phyloP scores from a whole-genome alignment of 2,113 vertebrate genomes.

The Mastomys coucha region DNA sequence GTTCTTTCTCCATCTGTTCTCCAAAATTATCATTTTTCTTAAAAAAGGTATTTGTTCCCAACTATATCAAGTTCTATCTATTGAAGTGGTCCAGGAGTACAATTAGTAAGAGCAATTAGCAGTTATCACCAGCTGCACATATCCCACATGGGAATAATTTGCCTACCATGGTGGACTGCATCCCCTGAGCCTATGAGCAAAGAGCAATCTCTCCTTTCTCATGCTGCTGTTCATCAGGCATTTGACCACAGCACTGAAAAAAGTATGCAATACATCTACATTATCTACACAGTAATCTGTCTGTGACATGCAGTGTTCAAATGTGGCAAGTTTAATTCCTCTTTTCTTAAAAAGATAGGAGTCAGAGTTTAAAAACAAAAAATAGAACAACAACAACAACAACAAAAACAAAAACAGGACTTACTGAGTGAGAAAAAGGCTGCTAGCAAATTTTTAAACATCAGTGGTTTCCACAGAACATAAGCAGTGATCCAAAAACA shows the following conservation, averaged over 20 bases:
- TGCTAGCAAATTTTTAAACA: background rate
- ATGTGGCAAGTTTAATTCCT: background rate
- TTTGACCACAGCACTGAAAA: background rate
- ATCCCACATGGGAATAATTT: background rate
- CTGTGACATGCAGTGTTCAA: background rate
- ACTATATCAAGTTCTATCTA: background rate
- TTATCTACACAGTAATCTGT: background rate
- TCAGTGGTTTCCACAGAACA: background rate
- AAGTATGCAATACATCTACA: background rate
- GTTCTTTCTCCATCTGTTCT: background rate
- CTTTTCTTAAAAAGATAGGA: background rate
- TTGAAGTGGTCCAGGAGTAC: background rate
- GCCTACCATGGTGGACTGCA: too few relatives aligned
- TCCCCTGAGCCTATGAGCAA: background rate
- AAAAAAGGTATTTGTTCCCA: background rate
- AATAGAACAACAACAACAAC: background rate
- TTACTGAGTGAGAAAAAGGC: background rate
- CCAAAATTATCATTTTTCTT: slow-evolving; percentile 16
- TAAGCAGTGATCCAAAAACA: background rate
- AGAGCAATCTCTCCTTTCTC: background rate
- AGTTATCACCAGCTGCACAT: background rate
- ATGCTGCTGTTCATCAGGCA: background rate
- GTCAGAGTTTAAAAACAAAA: background rate
- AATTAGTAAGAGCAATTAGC: background rate
- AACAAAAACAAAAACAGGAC: too few relatives aligned